A percentile compares a stretch with the other conserved stretches of the same genome.
Evolutionary conservation across 2,797 vertebrate species (phyloP).

Genomic region (Chelidonichthys spinosus): DNA sequence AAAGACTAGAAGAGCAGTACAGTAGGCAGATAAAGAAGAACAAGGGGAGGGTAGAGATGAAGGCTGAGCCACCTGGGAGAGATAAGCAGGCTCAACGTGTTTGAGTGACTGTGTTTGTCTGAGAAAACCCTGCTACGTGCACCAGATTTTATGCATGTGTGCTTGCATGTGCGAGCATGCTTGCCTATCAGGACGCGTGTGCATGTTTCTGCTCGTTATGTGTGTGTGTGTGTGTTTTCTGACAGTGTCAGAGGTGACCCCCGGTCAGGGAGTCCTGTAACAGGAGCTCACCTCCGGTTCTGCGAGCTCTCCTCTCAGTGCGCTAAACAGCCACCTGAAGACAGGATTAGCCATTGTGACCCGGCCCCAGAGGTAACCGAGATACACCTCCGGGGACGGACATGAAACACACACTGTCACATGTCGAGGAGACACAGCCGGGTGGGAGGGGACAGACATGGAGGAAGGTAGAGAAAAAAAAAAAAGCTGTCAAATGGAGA

Average conservation of each 20-base stretch:
- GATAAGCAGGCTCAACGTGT: constrained; percentile 75
- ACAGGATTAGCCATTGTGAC: constrained; percentile 84
- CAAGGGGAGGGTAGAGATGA: constrained; percentile 52
- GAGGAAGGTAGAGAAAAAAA: constrained; percentile 45
- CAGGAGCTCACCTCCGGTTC: constrained; percentile 84
- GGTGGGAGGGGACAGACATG: constrained; percentile 49
- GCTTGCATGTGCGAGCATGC: constrained; percentile 27
- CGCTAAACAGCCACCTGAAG: constrained; percentile 86
- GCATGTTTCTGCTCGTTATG: constrained; percentile 16
- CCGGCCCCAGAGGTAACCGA: constrained; percentile 82
- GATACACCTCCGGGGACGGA: constrained; percentile 80
- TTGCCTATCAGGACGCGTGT: constrained; percentile 34
- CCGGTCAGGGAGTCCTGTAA: constrained; percentile 86
- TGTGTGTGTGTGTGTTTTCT: constrained; percentile 52
- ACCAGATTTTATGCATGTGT: constrained; percentile 10
- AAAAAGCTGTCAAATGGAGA: constrained; percentile 38
- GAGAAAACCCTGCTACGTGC: constrained; percentile 27
- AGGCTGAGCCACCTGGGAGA: constrained; percentile 79
- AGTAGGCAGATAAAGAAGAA: constrained; percentile 74
- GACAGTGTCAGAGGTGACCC: constrained; percentile 78
- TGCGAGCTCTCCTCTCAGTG: constrained; percentile 81
- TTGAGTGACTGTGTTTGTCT: constrained; percentile 40
- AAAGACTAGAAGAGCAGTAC: constrained; percentile 78
- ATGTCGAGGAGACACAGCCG: constrained; percentile 60
- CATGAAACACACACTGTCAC: constrained; percentile 79